Conservation (phyloP, 2,113 vertebrate species). For the Triplophysa rosa region DNA sequence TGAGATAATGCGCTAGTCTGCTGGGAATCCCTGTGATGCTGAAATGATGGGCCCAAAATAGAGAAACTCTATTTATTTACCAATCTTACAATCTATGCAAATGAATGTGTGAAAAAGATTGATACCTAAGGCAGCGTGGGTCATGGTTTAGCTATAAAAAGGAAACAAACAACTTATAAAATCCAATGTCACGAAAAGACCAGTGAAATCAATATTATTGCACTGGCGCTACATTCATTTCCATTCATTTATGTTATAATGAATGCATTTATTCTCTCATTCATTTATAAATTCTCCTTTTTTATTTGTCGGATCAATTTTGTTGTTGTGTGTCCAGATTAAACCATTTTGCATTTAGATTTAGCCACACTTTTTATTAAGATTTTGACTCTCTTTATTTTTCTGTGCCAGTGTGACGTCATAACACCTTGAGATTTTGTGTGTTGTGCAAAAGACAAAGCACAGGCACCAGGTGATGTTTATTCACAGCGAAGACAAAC, state of each 20-base stretch:
- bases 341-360: not conserved
- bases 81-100: not conserved
- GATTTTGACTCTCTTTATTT: no score
- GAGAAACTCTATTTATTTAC: no score
- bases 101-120: not conserved
- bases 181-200: not conserved
- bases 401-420: not conserved
- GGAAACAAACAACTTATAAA: not conserved
- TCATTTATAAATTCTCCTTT: no score
- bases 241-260: no score
- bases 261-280: no score
- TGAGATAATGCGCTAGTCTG: conserved; percentile 4
- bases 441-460: conserved; percentile 3
- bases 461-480: conserved; percentile 38
- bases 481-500: conserved; percentile 4
- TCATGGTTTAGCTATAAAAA: no score
- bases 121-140: not conserved
- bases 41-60: not conserved
- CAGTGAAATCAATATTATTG: no score
- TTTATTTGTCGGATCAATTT: no score
- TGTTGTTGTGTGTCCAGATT: no score
- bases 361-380: not conserved
- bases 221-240: no score
- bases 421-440: conserved; percentile 9
- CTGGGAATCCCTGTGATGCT: not conserved